Evolutionary conservation across 2,888 invertebrate species (phyloP), one percentile per base, ranked within the genome.

Genomic region (Chrysina gloriosa): DNA sequence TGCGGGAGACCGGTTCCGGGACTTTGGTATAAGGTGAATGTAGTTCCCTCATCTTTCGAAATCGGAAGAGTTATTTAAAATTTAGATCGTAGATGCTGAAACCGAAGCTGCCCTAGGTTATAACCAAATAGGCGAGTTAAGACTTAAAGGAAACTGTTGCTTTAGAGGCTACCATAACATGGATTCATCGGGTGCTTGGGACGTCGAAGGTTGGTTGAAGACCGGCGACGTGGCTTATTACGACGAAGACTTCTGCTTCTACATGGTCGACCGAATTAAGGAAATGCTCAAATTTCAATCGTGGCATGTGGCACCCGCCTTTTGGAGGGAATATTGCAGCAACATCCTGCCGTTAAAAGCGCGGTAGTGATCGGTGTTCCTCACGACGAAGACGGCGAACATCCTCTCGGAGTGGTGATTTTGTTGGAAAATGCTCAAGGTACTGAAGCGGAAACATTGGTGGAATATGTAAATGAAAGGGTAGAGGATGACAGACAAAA

Each of bases 281-380:
- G 81, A 85, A 70, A 77, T 87, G 70, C 77, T 87, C 3, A 87
- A 86, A 74, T 87, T 84, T 72, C 83, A 77, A 70, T 83, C 79
- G 39, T 80, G 84, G 79, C 86, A 87, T 76, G 85, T 88, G 3
- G 71, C 78, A 19, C 81, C 83, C 1, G 76, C 77, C 2, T 66
- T 77, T 16, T 82, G 5, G 82, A 82, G 72, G 71, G 72, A 45
- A 67, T 77, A 54, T 65, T 82, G 34, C 65, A 72, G n/a, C 50
- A 70, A n/a, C 82, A 82, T 75, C 79, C 81, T 3, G 76, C 75
- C 2, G 77, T 83, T 3, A 65, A 86, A 16, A 94, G 94, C 75
- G 93, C 91, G 0, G 94, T 92, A 0, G 95, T 97, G 0, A 84
- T 95, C 69, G 95, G 94, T 0, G 81, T 92, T 21, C 89, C 90